These are phyloP conservation scores for Phyllotis vaccarum DNA, from an alignment of 2,797 vertebrate species.

Conservation along the genomic window DNA sequence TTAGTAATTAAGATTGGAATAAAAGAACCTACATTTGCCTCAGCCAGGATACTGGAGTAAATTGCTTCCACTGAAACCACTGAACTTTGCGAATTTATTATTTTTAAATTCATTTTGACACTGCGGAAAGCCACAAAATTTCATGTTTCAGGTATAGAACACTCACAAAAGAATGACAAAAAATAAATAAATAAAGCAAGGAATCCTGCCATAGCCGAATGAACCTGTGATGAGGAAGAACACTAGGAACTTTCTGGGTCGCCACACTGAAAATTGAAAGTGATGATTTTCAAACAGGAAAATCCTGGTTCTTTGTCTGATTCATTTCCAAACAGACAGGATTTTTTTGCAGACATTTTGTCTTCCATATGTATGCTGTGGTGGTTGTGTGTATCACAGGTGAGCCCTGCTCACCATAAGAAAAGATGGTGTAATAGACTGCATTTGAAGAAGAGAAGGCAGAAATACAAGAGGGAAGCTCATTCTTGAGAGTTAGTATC, in stretches of 20 bases:
- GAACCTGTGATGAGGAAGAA: not conserved
- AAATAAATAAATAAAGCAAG: not conserved
- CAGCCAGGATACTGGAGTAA: not conserved
- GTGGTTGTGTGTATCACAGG: too few relatives aligned
- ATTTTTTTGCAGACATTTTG: not conserved
- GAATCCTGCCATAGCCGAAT: not conserved
- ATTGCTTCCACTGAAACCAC: not conserved
- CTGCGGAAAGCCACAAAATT: not conserved
- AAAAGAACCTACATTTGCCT: not conserved
- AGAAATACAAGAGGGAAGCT: not conserved
- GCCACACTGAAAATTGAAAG: not conserved
- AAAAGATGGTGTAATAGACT: not conserved
- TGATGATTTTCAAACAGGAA: not conserved
- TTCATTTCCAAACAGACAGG: not conserved
- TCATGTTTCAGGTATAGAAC: not conserved
- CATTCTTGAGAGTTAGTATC: not conserved
- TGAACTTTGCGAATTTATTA: not conserved
- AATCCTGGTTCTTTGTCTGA: not conserved
- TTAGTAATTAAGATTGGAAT: not conserved
- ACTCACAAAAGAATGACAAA: not conserved
- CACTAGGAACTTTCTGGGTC: not conserved
- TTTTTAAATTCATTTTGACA: not conserved
- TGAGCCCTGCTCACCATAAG: not conserved
- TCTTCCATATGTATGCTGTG: not conserved
- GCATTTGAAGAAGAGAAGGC: not conserved